phyloP scores from a whole-genome alignment of 2,113 vertebrate genomes.

The Myodes glareolus region DNA sequence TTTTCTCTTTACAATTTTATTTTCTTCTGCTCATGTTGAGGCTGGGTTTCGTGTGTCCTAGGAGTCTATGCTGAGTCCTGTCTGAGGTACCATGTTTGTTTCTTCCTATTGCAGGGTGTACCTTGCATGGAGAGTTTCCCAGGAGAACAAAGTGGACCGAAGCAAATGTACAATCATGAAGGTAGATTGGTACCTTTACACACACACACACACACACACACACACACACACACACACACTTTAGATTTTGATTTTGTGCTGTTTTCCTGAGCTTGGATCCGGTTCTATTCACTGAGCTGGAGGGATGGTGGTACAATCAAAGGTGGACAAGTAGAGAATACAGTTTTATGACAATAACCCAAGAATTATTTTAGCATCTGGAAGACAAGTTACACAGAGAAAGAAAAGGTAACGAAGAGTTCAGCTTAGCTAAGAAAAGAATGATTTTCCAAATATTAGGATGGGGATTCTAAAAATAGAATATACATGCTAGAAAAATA shows the following conservation, averaged over 20 bases:
- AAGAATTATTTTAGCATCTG: constrained; percentile 45
- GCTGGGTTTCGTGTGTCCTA: background rate
- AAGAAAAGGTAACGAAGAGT: background rate
- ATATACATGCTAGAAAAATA: background rate
- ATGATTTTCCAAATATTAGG: constrained; percentile 4
- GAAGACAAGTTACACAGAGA: constrained; percentile 25
- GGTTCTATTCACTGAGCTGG: background rate
- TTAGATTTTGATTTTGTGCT: constrained; percentile 7
- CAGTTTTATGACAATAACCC: constrained; percentile 21
- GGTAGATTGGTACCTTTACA: background rate
- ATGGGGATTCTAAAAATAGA: constrained; percentile 23
- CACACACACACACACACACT: background rate
- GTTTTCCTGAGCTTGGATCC: background rate
- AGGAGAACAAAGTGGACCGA: background rate
- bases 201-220: background rate
- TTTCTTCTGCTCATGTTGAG: constrained; percentile 27
- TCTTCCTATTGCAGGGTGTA: background rate
- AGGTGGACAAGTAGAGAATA: background rate
- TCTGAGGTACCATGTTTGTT: background rate
- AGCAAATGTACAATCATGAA: background rate
- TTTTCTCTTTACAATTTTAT: constrained; percentile 57
- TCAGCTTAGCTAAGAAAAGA: constrained; percentile 16
- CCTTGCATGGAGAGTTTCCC: background rate
- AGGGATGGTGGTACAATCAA: background rate
- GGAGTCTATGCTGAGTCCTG: constrained; percentile 24